Percentiles rank a stretch among this genome's conserved stretches.
phyloP scores from a whole-genome alignment of 2,888 invertebrate genomes.

The Cataglyphis albicans region DNA sequence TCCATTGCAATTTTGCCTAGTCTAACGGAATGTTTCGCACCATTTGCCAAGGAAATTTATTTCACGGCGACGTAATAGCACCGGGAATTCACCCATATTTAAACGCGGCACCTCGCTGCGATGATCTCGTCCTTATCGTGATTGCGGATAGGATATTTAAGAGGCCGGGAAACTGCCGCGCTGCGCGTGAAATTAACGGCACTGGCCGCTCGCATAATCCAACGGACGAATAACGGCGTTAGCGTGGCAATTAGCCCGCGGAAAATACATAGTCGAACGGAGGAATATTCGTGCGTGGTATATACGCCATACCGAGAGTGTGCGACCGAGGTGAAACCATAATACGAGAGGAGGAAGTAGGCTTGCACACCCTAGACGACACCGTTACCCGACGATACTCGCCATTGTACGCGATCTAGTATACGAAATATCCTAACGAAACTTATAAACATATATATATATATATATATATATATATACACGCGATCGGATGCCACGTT shows the following conservation, averaged over 20 bases:
- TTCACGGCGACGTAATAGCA: constrained; percentile 40
- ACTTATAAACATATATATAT: constrained; percentile 37
- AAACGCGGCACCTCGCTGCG: constrained; percentile 52
- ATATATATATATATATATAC: constrained; percentile 36
- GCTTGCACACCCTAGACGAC: constrained; percentile 71
- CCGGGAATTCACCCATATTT: constrained; percentile 26
- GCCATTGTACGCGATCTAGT: constrained; percentile 73
- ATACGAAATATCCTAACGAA: constrained; percentile 71
- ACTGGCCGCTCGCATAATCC: constrained; percentile 79
- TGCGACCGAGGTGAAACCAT: constrained; percentile 31
- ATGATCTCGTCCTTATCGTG: constrained; percentile 67
- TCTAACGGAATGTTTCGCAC: background rate
- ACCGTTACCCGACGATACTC: constrained; percentile 74
- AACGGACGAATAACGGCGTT: constrained; percentile 79
- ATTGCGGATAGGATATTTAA: constrained; percentile 66
- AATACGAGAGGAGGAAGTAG: constrained; percentile 56
- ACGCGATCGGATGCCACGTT: constrained; percentile 54
- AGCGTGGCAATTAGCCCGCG: constrained; percentile 82
- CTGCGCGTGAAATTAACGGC: constrained; percentile 78
- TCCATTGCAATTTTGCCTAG: constrained; percentile 25
- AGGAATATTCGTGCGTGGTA: constrained; percentile 72
- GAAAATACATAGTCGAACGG: constrained; percentile 77
- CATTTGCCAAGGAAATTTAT: constrained; percentile 46
- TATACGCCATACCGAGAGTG: constrained; percentile 39
- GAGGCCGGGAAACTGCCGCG: constrained; percentile 63